Evolutionary conservation across 1,140 invertebrate species (phyloP).

Genomic region (Pogonomyrmex barbatus): DNA sequence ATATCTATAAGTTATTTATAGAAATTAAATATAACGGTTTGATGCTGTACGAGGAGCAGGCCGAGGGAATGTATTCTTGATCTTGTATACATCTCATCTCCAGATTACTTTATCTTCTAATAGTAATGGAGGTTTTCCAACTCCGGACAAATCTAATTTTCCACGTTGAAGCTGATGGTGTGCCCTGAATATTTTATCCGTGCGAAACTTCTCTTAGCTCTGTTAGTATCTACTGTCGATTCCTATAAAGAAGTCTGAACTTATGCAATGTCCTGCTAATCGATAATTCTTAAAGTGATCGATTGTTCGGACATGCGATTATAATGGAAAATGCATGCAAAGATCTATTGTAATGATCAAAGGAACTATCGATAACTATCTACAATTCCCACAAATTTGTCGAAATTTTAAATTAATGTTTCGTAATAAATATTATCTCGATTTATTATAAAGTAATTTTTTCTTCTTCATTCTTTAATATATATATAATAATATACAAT

Average conservation of each 20-base stretch:
- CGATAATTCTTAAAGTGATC: constrained; percentile 37
- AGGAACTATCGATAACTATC: neutral
- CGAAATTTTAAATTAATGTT: neutral
- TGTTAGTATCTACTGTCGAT: constrained; percentile 61
- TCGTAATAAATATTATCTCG: neutral
- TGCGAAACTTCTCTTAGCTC: constrained; percentile 60
- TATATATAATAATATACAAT: neutral
- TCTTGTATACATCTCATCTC: constrained; percentile 66
- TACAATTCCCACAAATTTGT: neutral
- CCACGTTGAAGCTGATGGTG: constrained; percentile 63
- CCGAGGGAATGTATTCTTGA: constrained; percentile 44
- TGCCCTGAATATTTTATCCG: constrained; percentile 75
- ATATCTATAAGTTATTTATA: constrained; percentile 10
- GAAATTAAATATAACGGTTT: neutral
- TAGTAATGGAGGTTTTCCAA: constrained; percentile 76
- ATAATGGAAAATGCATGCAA: constrained; percentile 22
- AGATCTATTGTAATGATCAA: neutral
- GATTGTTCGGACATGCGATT: constrained; percentile 14
- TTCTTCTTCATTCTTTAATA: neutral
- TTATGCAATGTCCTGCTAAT: constrained; percentile 2
- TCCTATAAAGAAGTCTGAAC: constrained; percentile 60
- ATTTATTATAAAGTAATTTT: neutral
- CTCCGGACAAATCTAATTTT: constrained; percentile 76
- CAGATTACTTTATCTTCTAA: constrained; percentile 71
- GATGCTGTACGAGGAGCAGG: constrained; percentile 7